Conservation (phyloP, 2,797 vertebrate genomes). For the Oreortyx pictus region DNA sequence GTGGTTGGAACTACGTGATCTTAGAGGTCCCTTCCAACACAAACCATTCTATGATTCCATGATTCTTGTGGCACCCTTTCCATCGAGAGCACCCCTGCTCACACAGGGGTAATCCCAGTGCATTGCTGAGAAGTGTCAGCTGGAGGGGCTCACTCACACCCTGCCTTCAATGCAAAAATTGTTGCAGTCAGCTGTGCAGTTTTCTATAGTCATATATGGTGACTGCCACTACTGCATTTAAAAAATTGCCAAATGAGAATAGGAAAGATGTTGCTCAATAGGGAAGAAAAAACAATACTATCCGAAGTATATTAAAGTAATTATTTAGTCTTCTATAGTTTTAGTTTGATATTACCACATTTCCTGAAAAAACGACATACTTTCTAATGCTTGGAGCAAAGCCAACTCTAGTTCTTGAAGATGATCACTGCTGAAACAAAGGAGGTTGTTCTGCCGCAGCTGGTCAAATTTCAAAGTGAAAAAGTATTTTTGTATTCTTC, state of each 20-base stretch:
- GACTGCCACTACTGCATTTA: not conserved
- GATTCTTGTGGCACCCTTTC: not conserved
- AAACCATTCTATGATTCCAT: too few relatives aligned
- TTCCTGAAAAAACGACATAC: not conserved
- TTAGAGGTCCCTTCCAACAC: too few relatives aligned
- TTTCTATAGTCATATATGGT: not conserved
- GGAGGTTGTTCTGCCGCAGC: not conserved
- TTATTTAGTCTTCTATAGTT: not conserved
- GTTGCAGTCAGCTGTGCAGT: not conserved
- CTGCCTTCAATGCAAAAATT: rapidly evolving
- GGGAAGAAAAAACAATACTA: rapidly evolving
- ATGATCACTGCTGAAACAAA: not conserved
- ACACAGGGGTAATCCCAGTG: rapidly evolving
- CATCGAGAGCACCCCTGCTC: not conserved
- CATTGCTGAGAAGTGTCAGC: rapidly evolving
- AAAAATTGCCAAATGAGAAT: not conserved
- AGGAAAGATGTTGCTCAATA: not conserved
- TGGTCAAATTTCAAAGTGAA: not conserved
- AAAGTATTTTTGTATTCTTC: not conserved
- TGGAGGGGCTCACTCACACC: not conserved
- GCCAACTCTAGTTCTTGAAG: not conserved
- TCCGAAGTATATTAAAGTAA: not conserved
- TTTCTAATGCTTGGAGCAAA: not conserved
- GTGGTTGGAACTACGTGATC: too few relatives aligned
- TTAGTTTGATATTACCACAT: not conserved